A percentile compares a stretch with the other conserved stretches of the same genome.
phyloP scores from a whole-genome alignment of 2,888 invertebrate genomes.

The Uloborus plumipes region DNA sequence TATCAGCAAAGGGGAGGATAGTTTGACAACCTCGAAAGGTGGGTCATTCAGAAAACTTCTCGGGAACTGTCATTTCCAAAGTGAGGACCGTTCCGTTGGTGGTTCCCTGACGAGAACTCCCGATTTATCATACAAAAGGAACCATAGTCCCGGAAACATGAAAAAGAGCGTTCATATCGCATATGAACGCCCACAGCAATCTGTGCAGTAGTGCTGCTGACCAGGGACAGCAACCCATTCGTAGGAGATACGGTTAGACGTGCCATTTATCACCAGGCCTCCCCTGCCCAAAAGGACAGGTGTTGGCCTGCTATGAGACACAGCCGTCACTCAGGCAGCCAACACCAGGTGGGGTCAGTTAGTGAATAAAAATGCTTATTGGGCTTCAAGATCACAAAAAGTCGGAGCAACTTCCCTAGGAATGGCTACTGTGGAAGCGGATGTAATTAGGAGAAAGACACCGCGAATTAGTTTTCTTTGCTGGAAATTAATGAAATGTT shows the following conservation, averaged over 20 bases:
- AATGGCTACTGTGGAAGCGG: no score
- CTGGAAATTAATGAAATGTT: no score
- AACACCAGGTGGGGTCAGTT: conserved; percentile 59
- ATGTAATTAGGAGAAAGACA: no score
- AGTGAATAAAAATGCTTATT: conserved; percentile 25
- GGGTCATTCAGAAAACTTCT: conserved; percentile 10
- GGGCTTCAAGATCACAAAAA: no score
- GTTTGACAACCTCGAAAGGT: background rate
- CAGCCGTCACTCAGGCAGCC: conserved; percentile 33
- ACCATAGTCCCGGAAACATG: conserved; percentile 19
- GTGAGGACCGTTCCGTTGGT: conserved; percentile 3
- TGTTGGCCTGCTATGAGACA: conserved; percentile 38
- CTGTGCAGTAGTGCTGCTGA: conserved; percentile 35
- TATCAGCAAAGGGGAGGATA: no score
- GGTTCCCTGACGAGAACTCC: conserved; percentile 2
- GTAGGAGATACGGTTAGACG: conserved; percentile 24
- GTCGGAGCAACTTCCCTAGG: no score
- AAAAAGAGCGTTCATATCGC: conserved; percentile 24
- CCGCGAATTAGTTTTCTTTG: no score
- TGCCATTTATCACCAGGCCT: conserved; percentile 56
- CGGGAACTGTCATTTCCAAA: background rate
- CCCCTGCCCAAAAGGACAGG: conserved; percentile 51
- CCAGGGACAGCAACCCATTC: conserved; percentile 58
- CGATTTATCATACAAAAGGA: conserved; percentile 22
- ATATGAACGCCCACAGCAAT: conserved; percentile 33